Evolutionary conservation across 2,888 invertebrate species (phyloP).

Genomic region (Agrotis clavis): DNA sequence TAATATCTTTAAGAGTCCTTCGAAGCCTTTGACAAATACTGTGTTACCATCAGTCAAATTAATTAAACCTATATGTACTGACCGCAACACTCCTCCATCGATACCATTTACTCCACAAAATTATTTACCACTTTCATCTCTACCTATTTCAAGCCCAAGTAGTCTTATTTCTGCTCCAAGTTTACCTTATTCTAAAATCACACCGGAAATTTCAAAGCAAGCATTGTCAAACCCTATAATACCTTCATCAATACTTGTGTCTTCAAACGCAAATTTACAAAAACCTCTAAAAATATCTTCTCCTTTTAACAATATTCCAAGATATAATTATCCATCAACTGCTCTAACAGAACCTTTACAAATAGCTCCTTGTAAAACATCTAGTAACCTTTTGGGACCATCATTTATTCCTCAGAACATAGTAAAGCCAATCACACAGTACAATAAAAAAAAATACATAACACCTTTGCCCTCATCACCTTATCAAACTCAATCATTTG

Average conservation of each 20-base stretch:
- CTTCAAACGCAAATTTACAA: not conserved
- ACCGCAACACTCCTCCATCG: not conserved
- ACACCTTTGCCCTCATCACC: not conserved
- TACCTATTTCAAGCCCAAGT: not conserved
- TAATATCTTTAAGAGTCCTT: not conserved
- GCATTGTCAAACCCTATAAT: conserved; percentile 8
- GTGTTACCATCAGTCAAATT: not conserved
- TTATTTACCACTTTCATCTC: not conserved
- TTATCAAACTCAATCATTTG: not conserved
- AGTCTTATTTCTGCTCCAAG: not conserved
- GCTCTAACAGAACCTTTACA: not conserved
- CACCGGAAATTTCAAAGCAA: not conserved
- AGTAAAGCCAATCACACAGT: not conserved
- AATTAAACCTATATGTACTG: not conserved
- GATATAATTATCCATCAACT: not conserved
- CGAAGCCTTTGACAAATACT: not conserved
- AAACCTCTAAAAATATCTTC: not conserved
- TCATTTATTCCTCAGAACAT: not conserved
- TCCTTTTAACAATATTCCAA: not conserved
- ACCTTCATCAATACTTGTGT: conserved; percentile 17
- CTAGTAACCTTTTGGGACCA: not conserved
- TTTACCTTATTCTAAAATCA: not conserved
- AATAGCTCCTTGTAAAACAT: not conserved
- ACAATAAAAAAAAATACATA: not conserved
- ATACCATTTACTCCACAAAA: not conserved